Evolutionary conservation across 2,888 invertebrate genomes (phyloP).

Genomic region (Caenorhabditis sulstoni): DNA sequence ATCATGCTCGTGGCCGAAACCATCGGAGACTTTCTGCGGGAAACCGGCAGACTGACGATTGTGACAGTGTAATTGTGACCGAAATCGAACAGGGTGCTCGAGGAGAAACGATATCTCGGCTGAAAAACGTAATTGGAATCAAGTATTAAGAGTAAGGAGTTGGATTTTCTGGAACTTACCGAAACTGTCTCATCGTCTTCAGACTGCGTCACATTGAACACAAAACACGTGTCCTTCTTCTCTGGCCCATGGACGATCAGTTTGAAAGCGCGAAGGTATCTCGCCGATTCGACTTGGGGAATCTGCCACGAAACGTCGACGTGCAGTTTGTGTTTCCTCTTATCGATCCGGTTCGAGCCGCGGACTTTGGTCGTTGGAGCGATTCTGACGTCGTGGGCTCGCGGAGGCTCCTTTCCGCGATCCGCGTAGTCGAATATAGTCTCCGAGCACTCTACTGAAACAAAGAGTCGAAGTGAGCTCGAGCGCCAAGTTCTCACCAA

Average conservation of each 20-base stretch:
- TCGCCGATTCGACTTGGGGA: slow-evolving; percentile 59
- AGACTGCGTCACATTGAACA: slow-evolving; percentile 76
- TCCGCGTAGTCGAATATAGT: slow-evolving; percentile 50
- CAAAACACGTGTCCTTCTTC: slow-evolving; percentile 73
- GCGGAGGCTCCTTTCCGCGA: slow-evolving; percentile 65
- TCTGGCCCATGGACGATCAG: slow-evolving; percentile 72
- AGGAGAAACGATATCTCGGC: slow-evolving; percentile 79
- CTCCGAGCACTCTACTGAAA: slow-evolving; percentile 75
- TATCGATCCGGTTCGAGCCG: slow-evolving; percentile 54
- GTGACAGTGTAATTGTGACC: slow-evolving; percentile 70
- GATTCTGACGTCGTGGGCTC: slow-evolving; percentile 78
- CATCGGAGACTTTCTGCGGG: slow-evolving; percentile 46
- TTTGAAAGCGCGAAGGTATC: slow-evolving; percentile 72
- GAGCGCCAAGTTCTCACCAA: slow-evolving; percentile 58
- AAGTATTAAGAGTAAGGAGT: not conserved
- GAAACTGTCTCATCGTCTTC: slow-evolving; percentile 53
- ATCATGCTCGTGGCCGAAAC: slow-evolving; percentile 69
- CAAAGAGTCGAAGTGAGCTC: not conserved
- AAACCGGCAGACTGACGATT: slow-evolving; percentile 68
- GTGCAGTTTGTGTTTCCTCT: slow-evolving; percentile 71
- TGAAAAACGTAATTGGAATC: slow-evolving; percentile 50
- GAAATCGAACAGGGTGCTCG: slow-evolving; percentile 75
- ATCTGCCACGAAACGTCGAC: slow-evolving; percentile 80
- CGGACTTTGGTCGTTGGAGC: slow-evolving; percentile 74
- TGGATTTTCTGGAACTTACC: slow-evolving; percentile 17